Evolutionary conservation across 2,113 vertebrate species (phyloP), one percentile per base, ranked within the genome.

Genomic region (Microcebus tavaratra): DNA sequence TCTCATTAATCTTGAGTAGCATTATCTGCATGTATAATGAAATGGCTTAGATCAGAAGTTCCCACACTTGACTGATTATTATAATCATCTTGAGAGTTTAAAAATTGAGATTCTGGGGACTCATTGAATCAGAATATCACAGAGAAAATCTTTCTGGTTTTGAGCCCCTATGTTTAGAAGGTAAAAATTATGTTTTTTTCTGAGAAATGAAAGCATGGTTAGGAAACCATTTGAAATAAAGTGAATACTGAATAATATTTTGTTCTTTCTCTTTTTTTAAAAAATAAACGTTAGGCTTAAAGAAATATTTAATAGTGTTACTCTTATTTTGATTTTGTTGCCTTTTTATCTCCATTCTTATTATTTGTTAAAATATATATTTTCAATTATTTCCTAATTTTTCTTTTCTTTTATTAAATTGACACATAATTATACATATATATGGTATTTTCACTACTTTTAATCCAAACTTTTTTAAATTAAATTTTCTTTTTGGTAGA

Each of bases 181-280:
- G 79, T 61, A 91, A 93, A 93, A 82, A 75, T 70, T 17, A 42
- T 8, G 15, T 42, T 84, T 96, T 96, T 45, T 79, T 92, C 45
- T 94, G 36, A 79, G 92, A 94, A 95, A 92, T 95, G 65, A 88
- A 80, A 78, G 53, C 18, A 82, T n/a, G 25, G 23, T 75, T 87
- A 27, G 55, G 63, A 92, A 93, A 93, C 7, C 0, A 45, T 15
- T 18, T 88, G 57, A 83, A 94, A n/a, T 75, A 70, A 80, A 85
- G 45, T 79, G 45, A 42, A 8, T 85, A 63, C 27, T 92, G 75
- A 70, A 85, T 78, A 91, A 45, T 45, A 45, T 45, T 45, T 45
- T 45, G 8, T 45, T 45, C 45, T 45, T 45, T 61, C 59, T 25
- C 27, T 61, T 27, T 61, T 61, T 61, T 61, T 55, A 55, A 55